These are phyloP conservation scores for Mimas tiliae DNA, from an alignment of 2,888 invertebrate species.

Conservation along the genomic window DNA sequence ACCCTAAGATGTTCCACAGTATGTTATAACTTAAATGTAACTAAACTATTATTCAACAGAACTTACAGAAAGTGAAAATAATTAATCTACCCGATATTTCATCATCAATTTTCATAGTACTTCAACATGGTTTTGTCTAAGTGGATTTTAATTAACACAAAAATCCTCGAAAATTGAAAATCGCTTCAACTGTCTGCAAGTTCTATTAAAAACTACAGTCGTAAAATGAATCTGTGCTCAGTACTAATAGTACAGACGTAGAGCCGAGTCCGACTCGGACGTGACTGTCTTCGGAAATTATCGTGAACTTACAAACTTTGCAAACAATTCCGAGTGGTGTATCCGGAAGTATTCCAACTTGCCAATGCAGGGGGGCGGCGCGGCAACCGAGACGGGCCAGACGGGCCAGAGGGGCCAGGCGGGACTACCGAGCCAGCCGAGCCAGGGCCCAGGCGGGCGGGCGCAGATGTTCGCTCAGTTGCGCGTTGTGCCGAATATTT, in stretches of 20 bases:
- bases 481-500: neutral
- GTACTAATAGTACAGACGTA: neutral
- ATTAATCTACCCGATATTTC: too few species aligned
- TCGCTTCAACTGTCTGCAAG: neutral
- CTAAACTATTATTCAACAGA: too few species aligned
- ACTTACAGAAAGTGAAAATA: too few species aligned
- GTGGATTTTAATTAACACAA: too few species aligned
- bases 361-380: neutral
- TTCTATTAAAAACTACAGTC: neutral
- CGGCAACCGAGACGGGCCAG: neutral
- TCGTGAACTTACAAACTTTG: conserved; percentile 7
- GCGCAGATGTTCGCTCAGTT: conserved; percentile 1
- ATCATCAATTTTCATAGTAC: too few species aligned
- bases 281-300: conserved; percentile 4
- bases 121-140: too few species aligned
- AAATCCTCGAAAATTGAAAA: too few species aligned
- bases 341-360: neutral
- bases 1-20: too few species aligned
- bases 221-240: neutral
- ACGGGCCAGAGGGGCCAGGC: neutral
- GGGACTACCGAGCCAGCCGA: neutral
- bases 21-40: too few species aligned
- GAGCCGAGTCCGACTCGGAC: neutral
- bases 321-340: neutral
- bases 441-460: neutral